These are phyloP conservation scores for Euura lappo DNA, from an alignment of 1,140 invertebrate species.

Conservation along the genomic window DNA sequence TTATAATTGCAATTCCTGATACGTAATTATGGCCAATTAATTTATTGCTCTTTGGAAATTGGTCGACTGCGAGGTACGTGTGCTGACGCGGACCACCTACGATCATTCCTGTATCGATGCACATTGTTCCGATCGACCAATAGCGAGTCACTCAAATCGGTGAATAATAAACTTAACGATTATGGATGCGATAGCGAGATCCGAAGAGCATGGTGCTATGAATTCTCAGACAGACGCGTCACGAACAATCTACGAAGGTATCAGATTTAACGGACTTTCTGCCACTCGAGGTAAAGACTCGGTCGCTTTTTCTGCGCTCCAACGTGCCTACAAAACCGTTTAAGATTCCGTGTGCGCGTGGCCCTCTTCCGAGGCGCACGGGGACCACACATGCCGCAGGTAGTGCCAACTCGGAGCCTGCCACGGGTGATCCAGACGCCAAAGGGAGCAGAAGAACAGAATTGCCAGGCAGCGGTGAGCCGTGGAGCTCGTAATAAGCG, in stretches of 20 bases:
- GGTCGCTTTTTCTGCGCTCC: neutral
- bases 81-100: neutral
- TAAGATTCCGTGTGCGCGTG: neutral
- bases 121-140: too few relatives aligned
- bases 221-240: neutral
- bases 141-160: too few relatives aligned
- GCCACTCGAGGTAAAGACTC: neutral
- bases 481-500: neutral
- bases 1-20: constrained; percentile 32
- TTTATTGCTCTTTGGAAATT: neutral
- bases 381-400: neutral
- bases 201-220: too few relatives aligned
- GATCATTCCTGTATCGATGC: neutral
- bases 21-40: neutral
- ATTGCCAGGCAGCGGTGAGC: neutral
- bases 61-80: neutral
- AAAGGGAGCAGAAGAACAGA: neutral
- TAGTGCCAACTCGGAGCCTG: neutral
- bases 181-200: too few relatives aligned
- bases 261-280: neutral
- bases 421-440: neutral
- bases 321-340: neutral
- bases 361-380: neutral
- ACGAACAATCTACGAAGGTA: neutral
- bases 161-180: neutral